phyloP scores from a whole-genome alignment of 1,140 invertebrate species.

The Drosophila arawakana region DNA sequence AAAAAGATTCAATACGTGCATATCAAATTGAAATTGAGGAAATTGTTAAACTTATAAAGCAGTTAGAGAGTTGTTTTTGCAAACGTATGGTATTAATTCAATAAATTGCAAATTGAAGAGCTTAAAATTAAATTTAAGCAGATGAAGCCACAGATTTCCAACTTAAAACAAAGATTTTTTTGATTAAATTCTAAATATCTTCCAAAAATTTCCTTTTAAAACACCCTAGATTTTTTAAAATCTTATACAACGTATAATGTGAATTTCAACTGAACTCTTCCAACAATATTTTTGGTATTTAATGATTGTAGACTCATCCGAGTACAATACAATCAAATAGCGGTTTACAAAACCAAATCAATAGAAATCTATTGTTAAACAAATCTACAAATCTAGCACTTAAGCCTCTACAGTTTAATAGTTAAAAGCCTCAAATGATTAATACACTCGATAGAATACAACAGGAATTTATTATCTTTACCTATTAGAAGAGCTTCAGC shows the following conservation, averaged over 20 bases:
- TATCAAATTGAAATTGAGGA: constrained; percentile 31
- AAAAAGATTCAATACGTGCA: constrained; percentile 15
- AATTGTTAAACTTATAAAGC: constrained; percentile 43
- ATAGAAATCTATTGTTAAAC: not conserved
- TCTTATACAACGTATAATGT: too few species aligned
- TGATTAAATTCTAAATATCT: too few species aligned
- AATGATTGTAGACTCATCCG: too few species aligned
- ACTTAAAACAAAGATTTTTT: too few species aligned
- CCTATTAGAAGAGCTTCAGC: not conserved
- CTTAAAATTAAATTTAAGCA: too few species aligned
- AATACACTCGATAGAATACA: constrained; percentile 6
- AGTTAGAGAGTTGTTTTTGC: constrained; percentile 52
- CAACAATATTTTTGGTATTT: too few species aligned
- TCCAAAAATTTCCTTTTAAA: too few species aligned
- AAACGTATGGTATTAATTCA: constrained; percentile 9
- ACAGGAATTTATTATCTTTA: constrained; percentile 11
- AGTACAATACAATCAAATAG: not conserved
- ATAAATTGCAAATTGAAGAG: too few species aligned
- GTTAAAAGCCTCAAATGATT: constrained; percentile 6
- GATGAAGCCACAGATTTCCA: too few species aligned
- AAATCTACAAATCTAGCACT: not conserved
- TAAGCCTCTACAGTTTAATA: not conserved
- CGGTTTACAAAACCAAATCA: constrained; percentile 4
- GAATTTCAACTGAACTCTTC: too few species aligned
- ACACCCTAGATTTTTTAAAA: too few species aligned